A percentile compares a stretch with the other conserved stretches of the same genome.
phyloP scores from a whole-genome alignment of 2,113 vertebrate genomes.

The Rafetus swinhoei region DNA sequence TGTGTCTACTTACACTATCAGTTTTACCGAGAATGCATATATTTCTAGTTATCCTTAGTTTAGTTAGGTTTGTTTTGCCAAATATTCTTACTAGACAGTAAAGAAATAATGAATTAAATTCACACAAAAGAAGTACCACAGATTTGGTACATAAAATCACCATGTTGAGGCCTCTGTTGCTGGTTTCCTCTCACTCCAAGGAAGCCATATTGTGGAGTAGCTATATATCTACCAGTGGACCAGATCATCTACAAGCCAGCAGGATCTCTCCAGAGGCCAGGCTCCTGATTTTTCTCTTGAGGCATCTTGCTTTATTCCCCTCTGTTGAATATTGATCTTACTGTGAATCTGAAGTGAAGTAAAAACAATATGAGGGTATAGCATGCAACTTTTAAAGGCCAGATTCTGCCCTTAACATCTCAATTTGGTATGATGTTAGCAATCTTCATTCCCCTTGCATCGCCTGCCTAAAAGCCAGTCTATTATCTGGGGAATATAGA shows the following conservation, averaged over 20 bases:
- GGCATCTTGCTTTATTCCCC: background rate
- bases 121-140: background rate
- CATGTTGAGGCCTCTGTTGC: background rate
- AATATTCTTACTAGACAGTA: background rate
- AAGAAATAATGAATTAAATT: background rate
- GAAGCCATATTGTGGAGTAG: background rate
- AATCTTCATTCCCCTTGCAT: conserved; percentile 27
- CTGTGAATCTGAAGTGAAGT: background rate
- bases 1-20: background rate
- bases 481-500: conserved; percentile 15
- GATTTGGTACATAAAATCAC: background rate
- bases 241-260: background rate
- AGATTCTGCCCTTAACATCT: conserved; percentile 2
- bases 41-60: background rate
- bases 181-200: background rate
- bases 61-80: fast-evolving
- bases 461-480: conserved; percentile 35
- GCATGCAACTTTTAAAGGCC: background rate
- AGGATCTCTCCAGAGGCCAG: background rate
- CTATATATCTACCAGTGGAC: background rate
- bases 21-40: background rate
- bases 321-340: conserved; percentile 26
- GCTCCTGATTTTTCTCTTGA: background rate
- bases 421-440: background rate
- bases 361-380: background rate